phyloP scores from a whole-genome alignment of 2,113 vertebrate species.

The Sebastes fasciatus region DNA sequence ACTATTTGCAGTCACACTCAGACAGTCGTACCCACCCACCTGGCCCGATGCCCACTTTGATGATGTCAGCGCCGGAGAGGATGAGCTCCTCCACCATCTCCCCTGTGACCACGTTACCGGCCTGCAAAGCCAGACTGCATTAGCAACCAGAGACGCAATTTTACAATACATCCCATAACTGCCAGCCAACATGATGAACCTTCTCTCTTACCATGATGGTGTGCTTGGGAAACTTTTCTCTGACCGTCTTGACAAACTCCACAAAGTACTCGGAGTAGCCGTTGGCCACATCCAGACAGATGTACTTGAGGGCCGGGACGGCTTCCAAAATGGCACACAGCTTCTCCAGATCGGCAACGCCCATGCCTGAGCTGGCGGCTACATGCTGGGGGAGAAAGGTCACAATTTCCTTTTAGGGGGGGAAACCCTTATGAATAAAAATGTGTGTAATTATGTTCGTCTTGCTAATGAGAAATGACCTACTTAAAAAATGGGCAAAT shows the following conservation, averaged over 20 bases:
- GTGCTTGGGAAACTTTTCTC: slow-evolving; percentile 91
- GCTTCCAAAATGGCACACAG: slow-evolving; percentile 90
- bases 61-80: slow-evolving; percentile 96
- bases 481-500: not conserved
- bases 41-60: slow-evolving; percentile 99
- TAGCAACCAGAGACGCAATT: not conserved
- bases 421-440: not conserved
- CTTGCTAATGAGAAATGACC: not conserved
- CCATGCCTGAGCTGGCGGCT: slow-evolving; percentile 95
- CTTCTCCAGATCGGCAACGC: slow-evolving; percentile 90
- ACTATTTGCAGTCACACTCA: not conserved
- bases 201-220: slow-evolving; percentile 94
- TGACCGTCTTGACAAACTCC: slow-evolving; percentile 95
- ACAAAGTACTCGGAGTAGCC: slow-evolving; percentile 99
- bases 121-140: slow-evolving; percentile 79
- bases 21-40: slow-evolving; percentile 77
- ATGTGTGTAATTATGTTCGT: not conserved
- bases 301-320: slow-evolving; percentile 91
- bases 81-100: slow-evolving; percentile 99
- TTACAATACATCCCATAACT: not conserved
- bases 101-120: slow-evolving; percentile 98
- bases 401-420: not conserved
- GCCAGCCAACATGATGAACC: too few species aligned
- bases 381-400: slow-evolving; percentile 84
- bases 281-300: slow-evolving; percentile 98